Percentiles rank a stretch among this genome's conserved stretches.
Evolutionary conservation across 2,888 invertebrate genomes (phyloP).

Genomic region (Pyrocoelia pectoralis): DNA sequence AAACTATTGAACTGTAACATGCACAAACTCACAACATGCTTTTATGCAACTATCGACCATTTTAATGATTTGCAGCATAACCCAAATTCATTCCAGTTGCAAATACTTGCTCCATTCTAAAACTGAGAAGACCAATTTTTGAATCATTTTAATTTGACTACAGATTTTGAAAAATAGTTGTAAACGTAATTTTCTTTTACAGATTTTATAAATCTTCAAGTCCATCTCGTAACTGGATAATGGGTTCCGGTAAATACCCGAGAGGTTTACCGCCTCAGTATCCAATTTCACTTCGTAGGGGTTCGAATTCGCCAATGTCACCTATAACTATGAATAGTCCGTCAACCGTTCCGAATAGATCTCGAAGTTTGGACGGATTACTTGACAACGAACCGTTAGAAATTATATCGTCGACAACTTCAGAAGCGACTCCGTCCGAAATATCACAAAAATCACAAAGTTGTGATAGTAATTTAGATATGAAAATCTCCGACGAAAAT

Average conservation of each 20-base stretch:
- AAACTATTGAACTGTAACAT: too few relatives aligned
- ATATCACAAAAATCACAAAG: conserved; percentile 48
- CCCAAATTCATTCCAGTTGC: too few relatives aligned
- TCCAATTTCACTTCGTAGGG: conserved; percentile 57
- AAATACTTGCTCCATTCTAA: too few relatives aligned
- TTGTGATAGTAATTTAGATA: conserved; percentile 52
- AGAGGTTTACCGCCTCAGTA: conserved; percentile 56
- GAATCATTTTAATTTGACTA: too few relatives aligned
- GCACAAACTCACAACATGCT: too few relatives aligned
- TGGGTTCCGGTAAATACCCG: conserved; percentile 55
- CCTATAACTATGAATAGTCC: conserved; percentile 47
- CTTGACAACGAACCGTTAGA: conserved; percentile 58
- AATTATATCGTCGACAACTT: conserved; percentile 32
- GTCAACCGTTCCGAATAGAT: conserved; percentile 60
- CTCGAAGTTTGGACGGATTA: conserved; percentile 71
- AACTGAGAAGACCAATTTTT: too few relatives aligned
- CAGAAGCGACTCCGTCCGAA: conserved; percentile 53
- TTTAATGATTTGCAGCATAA: too few relatives aligned
- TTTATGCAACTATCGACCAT: too few relatives aligned
- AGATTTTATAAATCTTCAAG: conserved; percentile 74
- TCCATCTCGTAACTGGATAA: conserved; percentile 69
- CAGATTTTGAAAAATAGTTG: too few relatives aligned
- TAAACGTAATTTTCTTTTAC: conserved; percentile 48
- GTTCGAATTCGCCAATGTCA: conserved; percentile 57
- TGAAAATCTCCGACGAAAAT: conserved; percentile 41